Evolutionary conservation across 2,113 vertebrate species (phyloP).

Genomic region (Mastomys natalensis): DNA sequence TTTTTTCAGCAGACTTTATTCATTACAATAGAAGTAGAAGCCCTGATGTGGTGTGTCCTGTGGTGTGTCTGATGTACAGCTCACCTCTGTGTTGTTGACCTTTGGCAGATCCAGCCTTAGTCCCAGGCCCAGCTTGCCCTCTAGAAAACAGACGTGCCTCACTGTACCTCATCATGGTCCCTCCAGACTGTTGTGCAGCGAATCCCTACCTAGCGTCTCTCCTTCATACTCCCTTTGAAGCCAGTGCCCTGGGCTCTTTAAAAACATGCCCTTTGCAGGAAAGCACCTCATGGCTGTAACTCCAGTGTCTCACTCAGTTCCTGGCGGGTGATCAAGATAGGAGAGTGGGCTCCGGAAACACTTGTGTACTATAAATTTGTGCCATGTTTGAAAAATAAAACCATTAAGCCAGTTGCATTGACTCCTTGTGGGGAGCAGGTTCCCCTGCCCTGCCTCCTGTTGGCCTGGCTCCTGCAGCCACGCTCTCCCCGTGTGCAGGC

Average conservation of each 20-base stretch:
- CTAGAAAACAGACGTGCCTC: neutral
- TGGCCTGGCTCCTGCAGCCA: neutral
- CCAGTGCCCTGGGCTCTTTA: neutral
- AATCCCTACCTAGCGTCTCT: neutral
- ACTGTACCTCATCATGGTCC: slow-evolving; percentile 24
- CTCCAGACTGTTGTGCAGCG: neutral
- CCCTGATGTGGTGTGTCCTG: neutral
- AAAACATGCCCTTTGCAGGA: neutral
- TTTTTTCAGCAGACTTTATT: neutral
- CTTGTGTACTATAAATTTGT: slow-evolving; percentile 22
- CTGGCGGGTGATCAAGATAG: neutral
- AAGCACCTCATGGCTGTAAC: neutral
- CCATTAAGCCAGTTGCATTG: neutral
- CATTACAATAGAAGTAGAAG: neutral
- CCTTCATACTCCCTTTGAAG: slow-evolving; percentile 34
- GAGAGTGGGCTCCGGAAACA: slow-evolving; percentile 23
- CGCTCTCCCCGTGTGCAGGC: neutral
- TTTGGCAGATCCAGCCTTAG: neutral
- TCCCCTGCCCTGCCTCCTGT: neutral
- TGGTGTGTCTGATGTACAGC: neutral
- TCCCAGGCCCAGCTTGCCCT: neutral
- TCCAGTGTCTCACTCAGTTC: neutral
- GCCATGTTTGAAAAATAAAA: slow-evolving; percentile 41
- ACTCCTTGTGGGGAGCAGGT: neutral
- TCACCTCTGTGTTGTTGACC: neutral